Percentiles rank a stretch among this genome's conserved stretches.
phyloP scores from a whole-genome alignment of 2,797 vertebrate genomes.

The Chelon auratus region DNA sequence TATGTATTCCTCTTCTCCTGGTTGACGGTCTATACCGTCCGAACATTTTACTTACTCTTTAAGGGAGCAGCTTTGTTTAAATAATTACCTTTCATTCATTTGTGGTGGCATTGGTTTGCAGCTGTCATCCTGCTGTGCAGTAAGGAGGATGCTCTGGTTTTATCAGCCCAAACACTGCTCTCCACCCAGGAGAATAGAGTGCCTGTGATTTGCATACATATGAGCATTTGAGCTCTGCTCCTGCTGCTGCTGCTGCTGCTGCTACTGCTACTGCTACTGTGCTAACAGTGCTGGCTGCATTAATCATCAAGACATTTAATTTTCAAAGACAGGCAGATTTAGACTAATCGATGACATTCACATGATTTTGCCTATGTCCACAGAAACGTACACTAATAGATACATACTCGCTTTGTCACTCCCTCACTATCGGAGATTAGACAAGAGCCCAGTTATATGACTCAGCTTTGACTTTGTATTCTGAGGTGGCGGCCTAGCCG shows the following conservation, averaged over 20 bases:
- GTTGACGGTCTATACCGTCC: background rate
- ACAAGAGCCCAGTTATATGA: conserved; percentile 46
- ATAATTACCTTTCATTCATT: conserved; percentile 41
- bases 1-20: conserved; percentile 6
- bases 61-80: conserved; percentile 29
- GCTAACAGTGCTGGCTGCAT: conserved; percentile 36
- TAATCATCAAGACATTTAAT: conserved; percentile 50
- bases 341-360: conserved; percentile 18
- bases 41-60: conserved; percentile 29
- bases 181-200: conserved; percentile 50
- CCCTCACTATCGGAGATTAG: conserved; percentile 29
- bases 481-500: conserved; percentile 48
- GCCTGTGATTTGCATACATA: conserved; percentile 76
- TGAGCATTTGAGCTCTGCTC: conserved; percentile 53
- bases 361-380: conserved; percentile 13
- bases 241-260: conserved; percentile 11
- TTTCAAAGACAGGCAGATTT: conserved; percentile 23
- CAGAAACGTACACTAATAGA: background rate
- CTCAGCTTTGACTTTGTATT: conserved; percentile 71
- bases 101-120: conserved; percentile 40
- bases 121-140: conserved; percentile 46
- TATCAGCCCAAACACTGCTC: conserved; percentile 61
- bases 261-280: conserved; percentile 27
- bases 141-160: conserved; percentile 59
- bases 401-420: conserved; percentile 12